These are phyloP conservation scores for Catharus bicknelli DNA, from an alignment of 2,113 vertebrate species.

Conservation along the genomic window DNA sequence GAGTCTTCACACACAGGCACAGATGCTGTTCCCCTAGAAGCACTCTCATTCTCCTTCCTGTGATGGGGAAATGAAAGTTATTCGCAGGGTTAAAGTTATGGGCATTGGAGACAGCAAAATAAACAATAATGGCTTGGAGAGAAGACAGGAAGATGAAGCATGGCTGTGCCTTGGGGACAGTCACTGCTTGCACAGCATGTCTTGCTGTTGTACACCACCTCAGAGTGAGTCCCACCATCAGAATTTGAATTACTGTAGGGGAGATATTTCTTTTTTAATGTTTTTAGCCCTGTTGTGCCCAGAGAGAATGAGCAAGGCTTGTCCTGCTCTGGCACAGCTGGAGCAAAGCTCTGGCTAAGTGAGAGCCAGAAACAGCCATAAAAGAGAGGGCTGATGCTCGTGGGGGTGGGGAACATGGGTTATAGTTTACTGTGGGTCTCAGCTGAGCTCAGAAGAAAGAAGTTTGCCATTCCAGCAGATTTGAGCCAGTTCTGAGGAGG, in stretches of 20 bases:
- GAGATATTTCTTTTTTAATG: neutral
- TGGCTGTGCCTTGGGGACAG: neutral
- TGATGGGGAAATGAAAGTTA: neutral
- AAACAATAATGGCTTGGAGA: slow-evolving; percentile 25
- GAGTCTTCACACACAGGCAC: neutral
- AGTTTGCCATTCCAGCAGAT: neutral
- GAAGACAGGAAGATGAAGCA: neutral
- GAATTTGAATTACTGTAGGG: neutral
- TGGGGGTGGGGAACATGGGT: neutral
- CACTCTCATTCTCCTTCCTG: neutral
- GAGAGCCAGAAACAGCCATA: neutral
- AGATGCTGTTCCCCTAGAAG: neutral
- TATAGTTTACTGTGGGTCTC: neutral
- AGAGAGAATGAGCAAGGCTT: neutral
- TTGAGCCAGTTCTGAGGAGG: neutral
- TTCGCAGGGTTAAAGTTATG: neutral
- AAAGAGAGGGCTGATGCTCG: neutral
- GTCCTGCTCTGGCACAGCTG: neutral
- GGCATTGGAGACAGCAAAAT: neutral
- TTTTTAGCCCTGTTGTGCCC: neutral
- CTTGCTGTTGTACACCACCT: neutral
- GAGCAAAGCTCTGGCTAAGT: neutral
- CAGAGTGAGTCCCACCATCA: neutral
- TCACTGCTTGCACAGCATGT: slow-evolving; percentile 16
- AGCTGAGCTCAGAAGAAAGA: neutral